phyloP scores from a whole-genome alignment of 2,113 vertebrate genomes.

The Tachycineta bicolor region DNA sequence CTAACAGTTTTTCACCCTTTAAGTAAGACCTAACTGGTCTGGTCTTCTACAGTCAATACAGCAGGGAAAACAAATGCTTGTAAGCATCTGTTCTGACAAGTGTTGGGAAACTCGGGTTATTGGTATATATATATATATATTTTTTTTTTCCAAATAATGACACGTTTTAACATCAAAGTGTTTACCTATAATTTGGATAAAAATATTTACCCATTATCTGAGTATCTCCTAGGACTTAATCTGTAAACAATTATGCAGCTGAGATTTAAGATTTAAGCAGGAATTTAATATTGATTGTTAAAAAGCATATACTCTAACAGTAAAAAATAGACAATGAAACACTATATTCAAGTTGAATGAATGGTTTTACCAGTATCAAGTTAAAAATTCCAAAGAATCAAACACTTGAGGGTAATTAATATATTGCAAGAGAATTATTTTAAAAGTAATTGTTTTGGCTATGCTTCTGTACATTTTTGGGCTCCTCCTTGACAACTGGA shows the following conservation, averaged over 20 bases:
- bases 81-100: background rate
- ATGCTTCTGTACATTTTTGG: background rate
- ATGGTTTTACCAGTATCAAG: background rate
- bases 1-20: background rate
- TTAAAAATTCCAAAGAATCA: background rate
- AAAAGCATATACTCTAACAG: background rate
- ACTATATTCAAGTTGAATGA: background rate
- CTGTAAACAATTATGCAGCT: background rate
- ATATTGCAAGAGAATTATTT: background rate
- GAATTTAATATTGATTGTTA: background rate
- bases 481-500: background rate
- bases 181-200: background rate
- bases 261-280: background rate
- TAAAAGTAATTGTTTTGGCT: background rate
- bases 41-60: background rate
- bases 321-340: background rate
- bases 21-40: background rate
- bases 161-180: background rate
- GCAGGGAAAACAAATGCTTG: background rate
- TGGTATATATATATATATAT: too few relatives aligned
- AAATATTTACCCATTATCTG: background rate
- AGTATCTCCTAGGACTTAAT: background rate
- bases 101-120: background rate
- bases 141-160: background rate
- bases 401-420: background rate